Evolutionary conservation across 2,888 invertebrate genomes (phyloP), one percentile per base, ranked within the genome.

Genomic region (Trissoscelio sp.): DNA sequence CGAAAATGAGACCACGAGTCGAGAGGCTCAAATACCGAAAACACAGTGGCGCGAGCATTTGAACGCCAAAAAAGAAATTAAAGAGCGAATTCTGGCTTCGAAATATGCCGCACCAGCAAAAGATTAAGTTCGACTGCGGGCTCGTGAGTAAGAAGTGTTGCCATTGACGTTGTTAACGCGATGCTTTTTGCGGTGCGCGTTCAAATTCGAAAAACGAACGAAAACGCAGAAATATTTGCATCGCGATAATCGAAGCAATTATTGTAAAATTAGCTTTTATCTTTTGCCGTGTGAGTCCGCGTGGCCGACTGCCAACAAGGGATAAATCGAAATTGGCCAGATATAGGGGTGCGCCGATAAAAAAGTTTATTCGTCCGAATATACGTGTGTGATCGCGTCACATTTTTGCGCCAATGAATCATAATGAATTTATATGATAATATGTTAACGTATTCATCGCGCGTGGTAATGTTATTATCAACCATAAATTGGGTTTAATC

Each of bases 261-360:
- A 70, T 70, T 70, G 48, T 48, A 57, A 78, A 78, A 70, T 78
- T 78, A 78, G 55, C 60, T 34, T 69, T 42, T 77, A 69, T 69
- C 67, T 78, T 53, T 20, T 6, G 16, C 22, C 18, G 18, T n/a
- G 16, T 12, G n/a, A 39, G 31, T 53, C 24, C 22, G 44, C 34
- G 24, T 78, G 77, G 70, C 62, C 14, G 3, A 18, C 9, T 70
- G 72, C 70, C 57, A 79, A 72, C 48, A 48, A 57, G n/a, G 42
- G 34, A 70, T 55, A 57, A 70, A 70, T 78, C 64, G 70, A 57
- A 70, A 55, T 46, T 70, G 44, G 78, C 14, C 20, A 31, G 53
- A 44, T 44, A 42, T 34, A 69, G 34, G 55, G 60, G 18, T 22
- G 24, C 16, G 16, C 20, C 12, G 24, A 46, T 48, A 58, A 73